Evolutionary conservation across 2,888 invertebrate species (phyloP), one percentile per base, ranked within the genome.

Genomic region (Arge pagana): DNA sequence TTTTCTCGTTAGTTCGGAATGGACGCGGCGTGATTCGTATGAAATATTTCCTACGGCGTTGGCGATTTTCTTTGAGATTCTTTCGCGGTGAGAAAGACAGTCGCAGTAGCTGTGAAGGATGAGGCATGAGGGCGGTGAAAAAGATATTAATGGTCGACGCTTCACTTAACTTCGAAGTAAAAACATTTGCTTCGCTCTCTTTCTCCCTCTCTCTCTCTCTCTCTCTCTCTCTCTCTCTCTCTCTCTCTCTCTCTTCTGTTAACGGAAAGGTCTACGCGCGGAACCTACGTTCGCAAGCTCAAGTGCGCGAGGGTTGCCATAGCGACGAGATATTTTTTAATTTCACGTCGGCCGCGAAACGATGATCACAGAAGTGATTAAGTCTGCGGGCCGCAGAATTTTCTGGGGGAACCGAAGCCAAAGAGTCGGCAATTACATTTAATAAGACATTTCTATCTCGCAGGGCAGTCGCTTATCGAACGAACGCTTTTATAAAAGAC

Each of bases 151-250:
- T 43, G 52, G 35, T 45, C 24, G 45, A 21, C 7, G 33, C 45
- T 45, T 33, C 45, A 21, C 45, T 33, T 45, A 42, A 45, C 33
- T 16, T n/a, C 21, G 5, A 26, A 7, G 19, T 19, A 30, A 13
- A 42, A 42, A 42, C 11, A 42, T 42, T 33, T 33, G 10, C 16
- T 33, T 8, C 13, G 16, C 1, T 4, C 5, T 41, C 23, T 41
- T 13, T 40, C 43, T 31, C 11, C 11, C 33, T 19, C 15, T 26
- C 23, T 16, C 24, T 23, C 19, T 15, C 19, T 15, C 15, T 28
- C 42, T 19, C 31, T 42, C 40, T 39, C 35, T 41, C 23, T 50
- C 52, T 80, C 79, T 42, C 28, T 10, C n/a, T 13, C 42, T 15
- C 7, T 5, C 19, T 23, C 50, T 56, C 43, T 52, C 15, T 19